Base-by-base conservation (phyloP, 2,888 invertebrate species). In the Trissoscelio sp. region DNA sequence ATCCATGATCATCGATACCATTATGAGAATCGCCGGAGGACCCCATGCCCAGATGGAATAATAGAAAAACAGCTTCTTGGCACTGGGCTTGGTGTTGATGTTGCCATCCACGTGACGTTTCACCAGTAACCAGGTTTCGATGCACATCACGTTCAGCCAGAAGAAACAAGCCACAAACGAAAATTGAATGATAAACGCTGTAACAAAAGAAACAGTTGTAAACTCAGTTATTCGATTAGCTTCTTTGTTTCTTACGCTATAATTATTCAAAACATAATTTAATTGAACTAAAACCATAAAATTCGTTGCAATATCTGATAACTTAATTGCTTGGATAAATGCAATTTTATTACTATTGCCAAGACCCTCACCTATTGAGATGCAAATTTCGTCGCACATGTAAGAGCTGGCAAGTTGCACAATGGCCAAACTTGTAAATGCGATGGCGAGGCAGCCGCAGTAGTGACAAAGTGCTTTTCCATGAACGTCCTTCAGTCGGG, bases 111-210 rank as follows among this genome's bases (percentile, higher is more conserved):
- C 87, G 83, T 90, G 87, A 57, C 87, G 79, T 6, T 83, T 83
- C 58, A 94, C 93, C 84, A 93, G 93, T 83, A 93, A 89, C 91
- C 93, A 94, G 69, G 93, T 94, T 89, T 95, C 94, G 87, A 94
- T 93, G 88, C 94, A 94, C 93, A 95, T 93, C 51, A 94, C 94
- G 89, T 94, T 95, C 79, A 95, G 91, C 95, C 95, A 95, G 91
- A 94, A 94, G 91, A 94, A 95, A 87, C 94, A 94, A 39, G 94
- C 93, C 57, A 94, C 92, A 90, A 94, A 94, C 1, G 94, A 93
- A 87, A 94, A 94, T 88, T 95, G 94, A 86, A 94, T 94, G 84
- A 94, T 89, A 89, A 94, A 94, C 7, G 94, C 94, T 95, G 93
- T 53, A 6, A 20, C 3, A 57, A 37, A 31, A 5, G n/a, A 44